phyloP scores from a whole-genome alignment of 2,888 invertebrate genomes.

The Eugnorisma glareosa region DNA sequence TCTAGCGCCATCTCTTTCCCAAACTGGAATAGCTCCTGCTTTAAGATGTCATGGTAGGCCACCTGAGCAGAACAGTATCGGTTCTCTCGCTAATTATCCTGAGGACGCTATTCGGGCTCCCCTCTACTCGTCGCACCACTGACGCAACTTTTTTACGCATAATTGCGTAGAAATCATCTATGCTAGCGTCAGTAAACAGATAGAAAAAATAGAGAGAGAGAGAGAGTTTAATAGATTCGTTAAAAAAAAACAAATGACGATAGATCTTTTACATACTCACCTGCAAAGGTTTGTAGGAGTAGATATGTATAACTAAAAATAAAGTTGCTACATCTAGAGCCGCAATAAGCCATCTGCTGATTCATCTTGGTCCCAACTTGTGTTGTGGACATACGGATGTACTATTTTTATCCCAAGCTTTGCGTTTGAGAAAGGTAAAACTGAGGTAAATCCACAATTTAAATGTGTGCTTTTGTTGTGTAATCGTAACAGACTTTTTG shows the following conservation, averaged over 20 bases:
- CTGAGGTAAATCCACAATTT: constrained; percentile 46
- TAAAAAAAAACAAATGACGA: background rate
- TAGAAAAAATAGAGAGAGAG: no score
- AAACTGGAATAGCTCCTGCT: no score
- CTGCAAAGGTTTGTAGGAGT: constrained; percentile 1
- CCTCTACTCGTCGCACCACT: no score
- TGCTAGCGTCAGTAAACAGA: no score
- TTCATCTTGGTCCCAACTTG: constrained; percentile 58
- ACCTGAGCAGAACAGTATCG: no score
- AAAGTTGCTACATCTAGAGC: constrained; percentile 40
- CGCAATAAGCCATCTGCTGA: constrained; percentile 60
- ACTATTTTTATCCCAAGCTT: constrained; percentile 59
- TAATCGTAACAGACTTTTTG: constrained; percentile 6
- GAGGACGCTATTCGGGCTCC: no score
- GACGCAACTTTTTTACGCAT: no score
- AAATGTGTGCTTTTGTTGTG: background rate
- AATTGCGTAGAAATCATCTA: no score
- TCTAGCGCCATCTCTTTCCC: no score
- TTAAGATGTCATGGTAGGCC: no score
- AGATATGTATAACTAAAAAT: constrained; percentile 47
- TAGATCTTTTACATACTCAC: background rate
- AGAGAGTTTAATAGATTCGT: background rate
- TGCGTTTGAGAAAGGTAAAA: constrained; percentile 63
- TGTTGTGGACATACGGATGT: constrained; percentile 47
- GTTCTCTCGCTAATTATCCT: no score